Percentiles rank a stretch among this genome's conserved stretches.
phyloP scores from a whole-genome alignment of 2,888 invertebrate genomes.

The Caradrina clavipalpis region DNA sequence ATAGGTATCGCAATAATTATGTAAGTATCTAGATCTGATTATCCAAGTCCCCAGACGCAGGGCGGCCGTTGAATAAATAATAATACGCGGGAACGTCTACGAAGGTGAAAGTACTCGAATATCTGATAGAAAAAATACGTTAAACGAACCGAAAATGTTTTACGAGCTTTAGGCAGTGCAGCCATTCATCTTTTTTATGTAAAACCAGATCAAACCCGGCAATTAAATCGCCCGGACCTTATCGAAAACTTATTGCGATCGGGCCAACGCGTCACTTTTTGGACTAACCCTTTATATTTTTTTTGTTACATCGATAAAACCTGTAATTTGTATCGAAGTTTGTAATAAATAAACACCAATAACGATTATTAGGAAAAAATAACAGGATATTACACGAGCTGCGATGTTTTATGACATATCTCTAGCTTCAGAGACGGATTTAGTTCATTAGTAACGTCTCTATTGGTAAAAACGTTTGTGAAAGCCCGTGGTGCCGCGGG shows the following conservation, averaged over 20 bases:
- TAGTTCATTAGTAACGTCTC: conserved; percentile 87
- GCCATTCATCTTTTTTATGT: conserved; percentile 91
- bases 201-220: conserved; percentile 90
- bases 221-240: conserved; percentile 90
- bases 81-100: conserved; percentile 70
- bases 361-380: conserved; percentile 90
- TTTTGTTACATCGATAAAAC: conserved; percentile 88
- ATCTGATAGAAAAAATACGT: conserved; percentile 83
- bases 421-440: conserved; percentile 80
- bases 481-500: conserved; percentile 85
- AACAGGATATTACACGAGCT: conserved; percentile 88
- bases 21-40: conserved; percentile 85
- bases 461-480: conserved; percentile 88
- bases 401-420: conserved; percentile 84
- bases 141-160: conserved; percentile 84
- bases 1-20: conserved; percentile 77
- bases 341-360: conserved; percentile 91
- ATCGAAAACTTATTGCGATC: conserved; percentile 91
- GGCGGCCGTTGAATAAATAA: conserved; percentile 82
- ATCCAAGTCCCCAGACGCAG: conserved; percentile 76
- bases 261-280: conserved; percentile 90
- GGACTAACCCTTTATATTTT: conserved; percentile 90
- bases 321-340: conserved; percentile 89
- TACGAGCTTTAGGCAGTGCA: conserved; percentile 85
- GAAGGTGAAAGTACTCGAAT: conserved; percentile 87